Conservation (phyloP, 2,888 invertebrate genomes). For the Acanthosoma haemorrhoidale region DNA sequence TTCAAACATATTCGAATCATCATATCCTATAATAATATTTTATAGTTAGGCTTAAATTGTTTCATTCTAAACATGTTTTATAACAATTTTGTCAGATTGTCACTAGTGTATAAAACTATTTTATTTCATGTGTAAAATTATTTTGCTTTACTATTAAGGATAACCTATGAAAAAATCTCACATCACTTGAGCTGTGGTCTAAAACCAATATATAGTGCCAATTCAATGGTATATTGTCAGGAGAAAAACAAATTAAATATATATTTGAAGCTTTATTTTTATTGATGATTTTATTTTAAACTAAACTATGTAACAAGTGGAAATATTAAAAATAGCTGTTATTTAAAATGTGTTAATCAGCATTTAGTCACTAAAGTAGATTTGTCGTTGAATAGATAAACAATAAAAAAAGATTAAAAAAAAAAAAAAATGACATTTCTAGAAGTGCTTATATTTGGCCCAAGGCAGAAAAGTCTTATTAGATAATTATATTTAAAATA, state of each 20-base stretch:
- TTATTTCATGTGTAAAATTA: neutral
- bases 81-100: neutral
- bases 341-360: constrained; percentile 29
- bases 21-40: too few relatives aligned
- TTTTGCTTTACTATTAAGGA: neutral
- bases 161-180: neutral
- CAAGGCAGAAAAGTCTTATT: constrained; percentile 23
- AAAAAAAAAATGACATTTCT: constrained; percentile 16
- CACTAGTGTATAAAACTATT: neutral
- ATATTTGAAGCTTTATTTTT: constrained; percentile 28
- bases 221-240: constrained; percentile 26
- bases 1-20: neutral
- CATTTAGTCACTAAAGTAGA: constrained; percentile 17
- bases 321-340: constrained; percentile 15
- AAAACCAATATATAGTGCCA: constrained; percentile 27
- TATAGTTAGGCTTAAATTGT: constrained; percentile 9
- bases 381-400: constrained; percentile 25
- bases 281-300: constrained; percentile 27
- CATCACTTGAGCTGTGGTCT: constrained; percentile 26
- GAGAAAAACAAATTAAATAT: constrained; percentile 13
- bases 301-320: constrained; percentile 21
- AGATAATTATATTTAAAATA: constrained; percentile 26
- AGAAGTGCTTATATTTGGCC: constrained; percentile 25
- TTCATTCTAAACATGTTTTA: constrained; percentile 4
- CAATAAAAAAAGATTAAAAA: neutral